These are phyloP conservation scores for Portevinia maculata DNA, from an alignment of 2,888 invertebrate genomes.

Conservation along the genomic window DNA sequence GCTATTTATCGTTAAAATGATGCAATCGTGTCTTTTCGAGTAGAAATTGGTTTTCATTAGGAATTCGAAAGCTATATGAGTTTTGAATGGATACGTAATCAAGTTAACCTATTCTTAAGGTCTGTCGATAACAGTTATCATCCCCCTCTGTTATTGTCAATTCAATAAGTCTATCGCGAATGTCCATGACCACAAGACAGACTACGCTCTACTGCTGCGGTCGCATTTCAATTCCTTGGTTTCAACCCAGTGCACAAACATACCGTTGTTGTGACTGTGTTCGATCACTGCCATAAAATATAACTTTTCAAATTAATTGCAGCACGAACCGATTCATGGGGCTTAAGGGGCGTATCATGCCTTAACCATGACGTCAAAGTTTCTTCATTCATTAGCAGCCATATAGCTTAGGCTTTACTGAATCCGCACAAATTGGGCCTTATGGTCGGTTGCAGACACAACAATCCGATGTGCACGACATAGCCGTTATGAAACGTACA, in stretches of 20 bases:
- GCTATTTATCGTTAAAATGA: constrained; percentile 45
- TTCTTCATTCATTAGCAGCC: constrained; percentile 36
- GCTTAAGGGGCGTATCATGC: constrained; percentile 62
- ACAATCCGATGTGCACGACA: constrained; percentile 16
- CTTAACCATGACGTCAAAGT: constrained; percentile 67
- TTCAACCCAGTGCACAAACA: constrained; percentile 27
- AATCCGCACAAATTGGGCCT: constrained; percentile 31
- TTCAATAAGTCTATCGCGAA: constrained; percentile 1
- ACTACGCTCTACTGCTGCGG: too few relatives aligned
- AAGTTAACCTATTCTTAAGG: too few relatives aligned
- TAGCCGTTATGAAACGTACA: constrained; percentile 44
- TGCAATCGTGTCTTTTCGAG: constrained; percentile 55
- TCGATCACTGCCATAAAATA: constrained; percentile 1
- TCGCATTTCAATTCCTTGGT: constrained; percentile 11
- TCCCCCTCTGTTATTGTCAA: constrained; percentile 8
- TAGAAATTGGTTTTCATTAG: constrained; percentile 8
- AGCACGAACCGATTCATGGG: constrained; percentile 31
- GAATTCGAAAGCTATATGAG: constrained; percentile 13
- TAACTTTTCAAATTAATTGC: neutral
- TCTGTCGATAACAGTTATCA: too few relatives aligned
- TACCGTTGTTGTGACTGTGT: constrained; percentile 29
- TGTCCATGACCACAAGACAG: constrained; percentile 44
- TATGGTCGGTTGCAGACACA: constrained; percentile 4
- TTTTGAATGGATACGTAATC: constrained; percentile 24
- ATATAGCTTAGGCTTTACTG: constrained; percentile 13